Conservation (phyloP, 2,797 vertebrate species). For the Rhynchotus rufescens region DNA sequence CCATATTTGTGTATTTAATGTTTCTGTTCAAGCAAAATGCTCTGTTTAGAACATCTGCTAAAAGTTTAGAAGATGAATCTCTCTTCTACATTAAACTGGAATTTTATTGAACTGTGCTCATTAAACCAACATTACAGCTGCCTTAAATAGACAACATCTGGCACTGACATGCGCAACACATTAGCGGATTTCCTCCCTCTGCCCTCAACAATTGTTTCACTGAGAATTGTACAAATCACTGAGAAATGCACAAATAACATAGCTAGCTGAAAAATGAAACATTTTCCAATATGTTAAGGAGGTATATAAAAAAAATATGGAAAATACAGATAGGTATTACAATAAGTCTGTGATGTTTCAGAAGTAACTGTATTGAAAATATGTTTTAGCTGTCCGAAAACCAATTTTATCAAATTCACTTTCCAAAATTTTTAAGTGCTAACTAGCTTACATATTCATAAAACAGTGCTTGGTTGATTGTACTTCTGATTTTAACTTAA, state of each 20-base stretch:
- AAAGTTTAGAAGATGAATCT: constrained; percentile 53
- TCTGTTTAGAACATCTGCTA: constrained; percentile 65
- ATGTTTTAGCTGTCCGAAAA: background rate
- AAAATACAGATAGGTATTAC: no score
- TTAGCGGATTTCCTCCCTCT: constrained; percentile 26
- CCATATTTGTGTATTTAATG: background rate
- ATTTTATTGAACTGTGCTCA: constrained; percentile 49
- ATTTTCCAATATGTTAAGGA: background rate
- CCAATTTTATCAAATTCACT: background rate
- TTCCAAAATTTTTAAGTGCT: background rate
- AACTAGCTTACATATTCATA: background rate
- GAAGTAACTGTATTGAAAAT: background rate
- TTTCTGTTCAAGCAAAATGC: constrained; percentile 40
- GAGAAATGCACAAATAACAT: background rate
- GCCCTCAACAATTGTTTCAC: background rate
- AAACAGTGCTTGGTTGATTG: background rate
- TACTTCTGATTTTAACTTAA: background rate
- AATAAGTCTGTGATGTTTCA: background rate
- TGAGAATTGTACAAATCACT: background rate
- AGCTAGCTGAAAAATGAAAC: background rate
- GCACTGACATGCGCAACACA: constrained; percentile 16
- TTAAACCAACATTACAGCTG: constrained; percentile 56
- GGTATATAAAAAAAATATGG: background rate
- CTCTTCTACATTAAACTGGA: constrained; percentile 24
- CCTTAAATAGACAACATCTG: constrained; percentile 66